Conservation (phyloP, 2,888 invertebrate genomes). For the Phasia obesa region DNA sequence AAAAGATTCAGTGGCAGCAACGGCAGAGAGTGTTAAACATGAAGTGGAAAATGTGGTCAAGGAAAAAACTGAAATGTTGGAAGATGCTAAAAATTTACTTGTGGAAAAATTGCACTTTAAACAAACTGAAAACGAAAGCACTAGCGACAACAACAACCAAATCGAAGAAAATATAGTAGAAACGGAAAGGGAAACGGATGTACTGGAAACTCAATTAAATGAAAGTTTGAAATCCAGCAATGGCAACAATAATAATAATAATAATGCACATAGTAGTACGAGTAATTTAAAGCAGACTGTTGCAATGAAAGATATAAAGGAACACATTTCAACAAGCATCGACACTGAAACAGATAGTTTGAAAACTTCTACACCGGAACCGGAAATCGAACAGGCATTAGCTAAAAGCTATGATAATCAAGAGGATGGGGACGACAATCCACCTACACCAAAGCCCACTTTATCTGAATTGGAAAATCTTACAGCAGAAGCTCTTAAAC, state of each 20-base stretch:
- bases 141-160: not conserved
- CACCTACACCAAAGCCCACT: slow-evolving; percentile 80
- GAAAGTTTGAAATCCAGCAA: slow-evolving; percentile 30
- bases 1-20: slow-evolving; percentile 77
- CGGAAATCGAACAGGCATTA: slow-evolving; percentile 81
- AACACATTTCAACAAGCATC: slow-evolving; percentile 62
- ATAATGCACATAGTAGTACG: too few species aligned
- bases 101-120: slow-evolving; percentile 77
- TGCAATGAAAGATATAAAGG: slow-evolving; percentile 12
- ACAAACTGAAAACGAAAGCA: slow-evolving; percentile 14
- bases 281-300: not conserved
- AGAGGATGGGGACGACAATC: slow-evolving; percentile 74
- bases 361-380: slow-evolving; percentile 81
- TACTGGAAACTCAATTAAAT: slow-evolving; percentile 40
- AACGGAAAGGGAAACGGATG: slow-evolving; percentile 32
- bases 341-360: slow-evolving; percentile 79
- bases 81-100: slow-evolving; percentile 76
- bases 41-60: slow-evolving; percentile 77
- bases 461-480: slow-evolving; percentile 77
- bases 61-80: slow-evolving; percentile 76
- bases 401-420: slow-evolving; percentile 73
- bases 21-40: slow-evolving; percentile 77
- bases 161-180: not conserved
- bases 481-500: slow-evolving; percentile 62
- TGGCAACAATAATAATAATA: not conserved